A percentile compares a stretch with the other conserved stretches of the same genome.
Evolutionary conservation across 2,888 invertebrate species (phyloP).

Genomic region (Protonemura montana): DNA sequence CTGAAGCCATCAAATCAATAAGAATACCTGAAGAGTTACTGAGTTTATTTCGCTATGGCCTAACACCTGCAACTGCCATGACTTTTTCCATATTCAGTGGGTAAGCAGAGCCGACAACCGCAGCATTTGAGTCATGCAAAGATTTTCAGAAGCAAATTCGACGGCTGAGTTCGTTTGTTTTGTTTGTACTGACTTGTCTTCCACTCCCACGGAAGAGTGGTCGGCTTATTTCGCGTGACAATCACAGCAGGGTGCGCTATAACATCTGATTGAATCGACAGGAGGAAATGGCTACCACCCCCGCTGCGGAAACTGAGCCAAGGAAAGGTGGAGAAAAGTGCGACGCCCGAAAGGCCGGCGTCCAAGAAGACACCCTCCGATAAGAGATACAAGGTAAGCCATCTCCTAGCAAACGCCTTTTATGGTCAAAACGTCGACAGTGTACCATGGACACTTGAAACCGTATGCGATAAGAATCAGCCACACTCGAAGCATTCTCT

Average conservation of each 20-base stretch:
- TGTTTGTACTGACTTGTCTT: background rate
- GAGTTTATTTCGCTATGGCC: no score
- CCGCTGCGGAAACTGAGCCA: slow-evolving; percentile 88
- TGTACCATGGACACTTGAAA: background rate
- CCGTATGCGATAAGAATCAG: no score
- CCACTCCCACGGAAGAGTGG: no score
- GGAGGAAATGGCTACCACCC: slow-evolving; percentile 90
- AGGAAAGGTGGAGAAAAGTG: slow-evolving; percentile 79
- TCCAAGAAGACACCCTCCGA: slow-evolving; percentile 84
- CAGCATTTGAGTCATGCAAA: background rate
- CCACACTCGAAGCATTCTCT: no score
- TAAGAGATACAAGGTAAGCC: slow-evolving; percentile 80
- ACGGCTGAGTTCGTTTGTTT: background rate
- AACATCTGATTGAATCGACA: slow-evolving; percentile 55
- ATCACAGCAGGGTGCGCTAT: background rate
- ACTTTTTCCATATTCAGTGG: background rate
- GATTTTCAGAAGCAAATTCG: background rate
- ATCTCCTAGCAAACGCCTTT: background rate
- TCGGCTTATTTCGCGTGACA: no score
- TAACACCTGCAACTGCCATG: background rate
- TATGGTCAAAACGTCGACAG: background rate
- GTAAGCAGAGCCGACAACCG: background rate
- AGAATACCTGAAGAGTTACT: no score
- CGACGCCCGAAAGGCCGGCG: slow-evolving; percentile 63
- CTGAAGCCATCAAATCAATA: background rate